Conservation (phyloP, 2,113 vertebrate species). For the Suricata suricatta region DNA sequence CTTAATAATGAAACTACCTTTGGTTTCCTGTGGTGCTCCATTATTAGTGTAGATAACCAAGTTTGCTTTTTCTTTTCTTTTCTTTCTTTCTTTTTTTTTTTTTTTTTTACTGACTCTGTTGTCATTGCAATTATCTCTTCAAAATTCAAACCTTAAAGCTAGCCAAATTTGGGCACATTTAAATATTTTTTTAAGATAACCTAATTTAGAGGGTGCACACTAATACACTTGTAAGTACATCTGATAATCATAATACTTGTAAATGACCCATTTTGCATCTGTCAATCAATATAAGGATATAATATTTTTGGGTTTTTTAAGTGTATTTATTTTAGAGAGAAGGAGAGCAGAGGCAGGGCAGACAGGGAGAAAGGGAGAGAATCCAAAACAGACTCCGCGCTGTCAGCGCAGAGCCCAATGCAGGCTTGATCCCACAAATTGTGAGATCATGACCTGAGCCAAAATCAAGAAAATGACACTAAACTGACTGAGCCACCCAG, state of each 20-base stretch:
- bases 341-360: too few species aligned
- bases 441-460: too few species aligned
- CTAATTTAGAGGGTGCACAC: neutral
- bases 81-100: neutral
- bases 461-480: too few species aligned
- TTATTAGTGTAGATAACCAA: neutral
- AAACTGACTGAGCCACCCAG: too few species aligned
- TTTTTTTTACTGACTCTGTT: neutral
- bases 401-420: too few species aligned
- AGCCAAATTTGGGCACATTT: neutral
- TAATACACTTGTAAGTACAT: neutral
- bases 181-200: neutral
- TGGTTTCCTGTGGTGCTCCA: neutral
- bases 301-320: neutral
- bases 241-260: neutral
- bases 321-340: too few species aligned
- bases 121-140: neutral
- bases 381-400: too few species aligned
- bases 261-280: neutral
- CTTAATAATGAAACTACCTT: neutral
- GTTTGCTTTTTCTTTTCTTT: neutral
- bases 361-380: too few species aligned
- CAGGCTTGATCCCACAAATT: too few species aligned
- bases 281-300: neutral
- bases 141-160: neutral